Conservation (phyloP, 1,140 invertebrate genomes). For the Bombus confusus region DNA sequence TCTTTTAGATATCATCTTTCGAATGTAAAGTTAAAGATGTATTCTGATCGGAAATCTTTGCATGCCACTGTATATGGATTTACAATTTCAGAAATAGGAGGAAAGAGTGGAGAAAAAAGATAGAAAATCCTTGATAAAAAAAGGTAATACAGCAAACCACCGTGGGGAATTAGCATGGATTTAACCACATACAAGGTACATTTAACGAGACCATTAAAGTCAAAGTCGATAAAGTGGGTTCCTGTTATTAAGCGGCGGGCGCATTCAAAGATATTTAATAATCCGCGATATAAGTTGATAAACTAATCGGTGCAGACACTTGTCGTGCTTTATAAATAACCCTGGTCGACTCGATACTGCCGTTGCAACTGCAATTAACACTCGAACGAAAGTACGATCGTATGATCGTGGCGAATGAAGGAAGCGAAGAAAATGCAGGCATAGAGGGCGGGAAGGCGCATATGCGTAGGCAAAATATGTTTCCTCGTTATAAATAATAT, state of each 20-base stretch:
- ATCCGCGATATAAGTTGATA: not conserved
- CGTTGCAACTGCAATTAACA: not conserved
- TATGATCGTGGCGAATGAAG: not conserved
- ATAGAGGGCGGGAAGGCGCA: slow-evolving; percentile 6
- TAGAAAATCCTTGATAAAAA: not conserved
- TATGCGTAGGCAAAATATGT: slow-evolving; percentile 70
- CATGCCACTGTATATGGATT: not conserved
- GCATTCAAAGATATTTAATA: not conserved
- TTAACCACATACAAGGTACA: no score
- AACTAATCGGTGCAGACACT: not conserved
- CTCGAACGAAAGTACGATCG: not conserved
- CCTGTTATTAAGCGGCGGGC: slow-evolving; percentile 23
- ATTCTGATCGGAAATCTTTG: no score
- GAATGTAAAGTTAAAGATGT: no score
- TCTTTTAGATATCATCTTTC: no score
- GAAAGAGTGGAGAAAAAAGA: not conserved
- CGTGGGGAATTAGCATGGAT: not conserved
- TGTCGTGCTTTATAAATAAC: not conserved
- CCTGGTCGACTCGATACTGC: not conserved
- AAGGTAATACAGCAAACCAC: not conserved
- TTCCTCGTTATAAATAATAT: slow-evolving; percentile 72
- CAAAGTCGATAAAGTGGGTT: slow-evolving; percentile 7
- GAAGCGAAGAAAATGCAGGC: not conserved
- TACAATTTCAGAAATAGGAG: not conserved
- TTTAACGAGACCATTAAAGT: not conserved